These are phyloP conservation scores for Agrotis exclamationis DNA, from an alignment of 2,888 invertebrate species.

Conservation along the genomic window DNA sequence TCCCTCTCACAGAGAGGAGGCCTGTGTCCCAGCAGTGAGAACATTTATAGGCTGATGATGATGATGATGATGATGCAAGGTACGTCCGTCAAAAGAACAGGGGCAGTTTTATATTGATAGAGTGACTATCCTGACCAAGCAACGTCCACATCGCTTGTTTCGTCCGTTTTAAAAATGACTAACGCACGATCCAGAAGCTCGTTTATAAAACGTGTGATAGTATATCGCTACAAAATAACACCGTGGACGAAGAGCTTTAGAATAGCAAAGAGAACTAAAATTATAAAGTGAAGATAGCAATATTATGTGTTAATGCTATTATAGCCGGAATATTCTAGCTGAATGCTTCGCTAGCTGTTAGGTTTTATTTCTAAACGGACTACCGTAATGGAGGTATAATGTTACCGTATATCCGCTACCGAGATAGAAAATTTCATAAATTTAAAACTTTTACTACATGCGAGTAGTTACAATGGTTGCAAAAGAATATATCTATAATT, in stretches of 20 bases:
- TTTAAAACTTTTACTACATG: background rate
- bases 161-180: too few relatives aligned
- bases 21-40: too few relatives aligned
- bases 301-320: conserved; percentile 47
- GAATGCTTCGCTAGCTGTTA: conserved; percentile 24
- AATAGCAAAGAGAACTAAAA: conserved; percentile 43
- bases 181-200: background rate
- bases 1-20: too few relatives aligned
- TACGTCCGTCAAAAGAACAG: too few relatives aligned
- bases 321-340: conserved; percentile 32
- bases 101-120: background rate
- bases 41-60: too few relatives aligned
- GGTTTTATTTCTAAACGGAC: conserved; percentile 42
- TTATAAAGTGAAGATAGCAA: conserved; percentile 43
- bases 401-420: background rate
- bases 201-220: background rate
- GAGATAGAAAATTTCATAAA: conserved; percentile 5
- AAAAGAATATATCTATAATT: background rate
- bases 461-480: background rate
- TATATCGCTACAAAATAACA: background rate
- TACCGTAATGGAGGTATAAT: background rate
- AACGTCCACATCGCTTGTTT: background rate
- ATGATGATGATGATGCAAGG: too few relatives aligned
- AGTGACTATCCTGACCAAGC: background rate
- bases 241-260: background rate